Evolutionary conservation across 92 coral and sea anemone genomes (phyloP), one percentile per base, ranked within the genome.

Genomic region (Porites cylindrica): DNA sequence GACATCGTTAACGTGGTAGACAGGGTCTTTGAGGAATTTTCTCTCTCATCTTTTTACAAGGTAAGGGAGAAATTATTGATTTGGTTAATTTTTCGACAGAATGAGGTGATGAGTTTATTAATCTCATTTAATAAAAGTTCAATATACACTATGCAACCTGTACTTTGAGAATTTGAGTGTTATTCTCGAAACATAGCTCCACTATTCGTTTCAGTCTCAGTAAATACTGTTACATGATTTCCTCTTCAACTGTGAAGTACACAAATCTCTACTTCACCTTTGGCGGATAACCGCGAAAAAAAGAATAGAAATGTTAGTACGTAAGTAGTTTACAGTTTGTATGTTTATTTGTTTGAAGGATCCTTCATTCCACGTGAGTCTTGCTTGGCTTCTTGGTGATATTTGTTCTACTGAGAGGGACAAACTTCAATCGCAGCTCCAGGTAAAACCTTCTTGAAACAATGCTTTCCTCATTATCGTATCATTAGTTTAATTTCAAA

Each of bases 301-400:
- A 14, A 18, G 17, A 14, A 8, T 14, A 65, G 11, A 65, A 65
- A 4, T 14, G 8, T 24, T 8, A 0, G 52, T 58, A 6, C 10
- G 61, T 60, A 10, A 13, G 51, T 12, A 10, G 51, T 72, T 51
- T 47, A 17, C 32, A 1, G 1, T 2, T 8, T 10, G 19, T 21
- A 29, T 47, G 54, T 61, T n/a, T 24, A 43, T 56, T 11, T 68
- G 60, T 47, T 66, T 75, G 19, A 63, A 96, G 99, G 73, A 93
- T 72, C 98, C 99, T 6, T 95, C 96, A 53, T 96, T 96, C 68
- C 99, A 96, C 66, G 96, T 94, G 12, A 96, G 99, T 73, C 77
- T 95, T 51, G 96, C 99, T 3, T 96, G 99, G 99, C 83, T 95
- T 70, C 91, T 96, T 26, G 99, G 99, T 10, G 98, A 96, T 71